phyloP scores from a whole-genome alignment of 1,140 invertebrate species.

The Artemia franciscana region DNA sequence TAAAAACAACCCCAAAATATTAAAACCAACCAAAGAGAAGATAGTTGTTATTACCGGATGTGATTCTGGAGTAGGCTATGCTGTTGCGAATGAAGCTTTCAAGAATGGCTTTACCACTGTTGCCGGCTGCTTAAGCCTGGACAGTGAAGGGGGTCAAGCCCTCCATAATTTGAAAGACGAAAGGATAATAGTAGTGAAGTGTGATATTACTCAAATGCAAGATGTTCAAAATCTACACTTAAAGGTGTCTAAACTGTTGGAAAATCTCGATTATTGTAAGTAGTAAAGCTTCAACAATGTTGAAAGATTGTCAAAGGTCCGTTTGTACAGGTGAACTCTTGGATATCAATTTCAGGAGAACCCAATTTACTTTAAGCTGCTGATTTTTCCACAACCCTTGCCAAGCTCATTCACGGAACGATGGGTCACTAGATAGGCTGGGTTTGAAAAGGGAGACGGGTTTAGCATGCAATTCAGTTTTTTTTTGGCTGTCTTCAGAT shows the following conservation, averaged over 20 bases:
- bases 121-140: conserved; percentile 37
- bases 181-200: conserved; percentile 22
- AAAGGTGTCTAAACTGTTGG: conserved; percentile 20
- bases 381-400: too few species aligned
- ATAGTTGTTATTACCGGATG: conserved; percentile 46
- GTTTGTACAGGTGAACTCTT: too few species aligned
- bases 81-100: conserved; percentile 33
- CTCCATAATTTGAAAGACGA: conserved; percentile 14
- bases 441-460: too few species aligned
- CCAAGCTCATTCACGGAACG: too few species aligned
- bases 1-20: neutral
- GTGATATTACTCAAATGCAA: conserved; percentile 38
- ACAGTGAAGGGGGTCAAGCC: conserved; percentile 21
- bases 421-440: too few species aligned
- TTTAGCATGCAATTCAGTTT: too few species aligned
- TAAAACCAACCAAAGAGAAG: neutral
- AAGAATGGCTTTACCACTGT: conserved; percentile 34
- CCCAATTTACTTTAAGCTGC: too few species aligned
- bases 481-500: too few species aligned
- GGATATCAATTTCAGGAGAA: too few species aligned
- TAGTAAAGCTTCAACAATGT: too few species aligned
- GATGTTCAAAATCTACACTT: conserved; percentile 28
- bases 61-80: conserved; percentile 56
- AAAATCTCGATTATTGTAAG: neutral
- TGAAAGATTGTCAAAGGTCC: too few species aligned